Evolutionary conservation across 2,797 vertebrate genomes (phyloP).

Genomic region (Rachycentron canadum): DNA sequence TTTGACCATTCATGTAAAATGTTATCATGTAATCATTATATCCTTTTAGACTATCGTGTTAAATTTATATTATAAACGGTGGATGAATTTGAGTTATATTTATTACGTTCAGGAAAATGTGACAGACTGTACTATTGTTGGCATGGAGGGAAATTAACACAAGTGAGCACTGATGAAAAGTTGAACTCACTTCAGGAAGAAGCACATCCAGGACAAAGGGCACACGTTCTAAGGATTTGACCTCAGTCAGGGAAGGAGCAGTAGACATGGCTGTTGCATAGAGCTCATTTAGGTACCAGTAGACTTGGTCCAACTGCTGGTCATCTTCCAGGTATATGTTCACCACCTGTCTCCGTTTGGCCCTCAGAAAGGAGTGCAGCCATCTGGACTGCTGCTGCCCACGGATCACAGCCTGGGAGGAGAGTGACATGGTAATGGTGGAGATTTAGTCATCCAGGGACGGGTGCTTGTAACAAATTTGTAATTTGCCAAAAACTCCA

Average conservation of each 20-base stretch:
- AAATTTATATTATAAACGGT: too few species aligned
- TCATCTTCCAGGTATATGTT: conserved; percentile 94
- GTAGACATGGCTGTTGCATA: conserved; percentile 71
- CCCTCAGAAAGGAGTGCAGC: conserved; percentile 86
- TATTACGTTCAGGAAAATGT: too few species aligned
- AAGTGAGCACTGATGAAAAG: background rate
- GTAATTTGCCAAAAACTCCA: background rate
- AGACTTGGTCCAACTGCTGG: conserved; percentile 90
- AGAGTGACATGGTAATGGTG: background rate
- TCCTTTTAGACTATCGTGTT: too few species aligned
- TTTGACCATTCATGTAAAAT: too few species aligned
- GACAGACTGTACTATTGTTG: too few species aligned
- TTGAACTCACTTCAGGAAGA: conserved; percentile 90
- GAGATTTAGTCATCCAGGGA: background rate
- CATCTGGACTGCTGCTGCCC: conserved; percentile 89
- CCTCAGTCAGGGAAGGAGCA: conserved; percentile 59
- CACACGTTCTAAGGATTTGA: conserved; percentile 80
- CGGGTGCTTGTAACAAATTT: background rate
- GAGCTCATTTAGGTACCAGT: conserved; percentile 87
- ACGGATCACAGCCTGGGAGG: conserved; percentile 86
- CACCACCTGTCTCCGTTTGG: conserved; percentile 74
- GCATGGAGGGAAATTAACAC: background rate
- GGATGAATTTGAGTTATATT: too few species aligned
- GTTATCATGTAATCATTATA: too few species aligned
- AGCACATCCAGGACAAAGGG: conserved; percentile 93